Conservation (phyloP, 2,113 vertebrate genomes). For the Lophotis ruficrista region DNA sequence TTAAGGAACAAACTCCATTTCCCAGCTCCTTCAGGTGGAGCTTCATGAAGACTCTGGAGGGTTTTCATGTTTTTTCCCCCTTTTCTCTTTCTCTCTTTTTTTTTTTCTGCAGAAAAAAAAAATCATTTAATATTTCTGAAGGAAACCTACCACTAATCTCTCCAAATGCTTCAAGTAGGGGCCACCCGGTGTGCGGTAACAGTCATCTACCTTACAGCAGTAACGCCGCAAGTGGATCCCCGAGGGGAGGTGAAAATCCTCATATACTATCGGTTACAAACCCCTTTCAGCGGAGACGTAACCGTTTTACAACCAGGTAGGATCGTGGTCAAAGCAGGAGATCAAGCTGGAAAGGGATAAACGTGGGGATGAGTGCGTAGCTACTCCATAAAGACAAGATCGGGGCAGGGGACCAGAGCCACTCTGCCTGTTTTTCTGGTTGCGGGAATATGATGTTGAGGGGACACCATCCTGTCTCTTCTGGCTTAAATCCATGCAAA, state of each 20-base stretch:
- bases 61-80: neutral
- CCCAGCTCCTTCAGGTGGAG: neutral
- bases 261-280: accelerated
- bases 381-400: accelerated
- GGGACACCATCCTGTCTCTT: neutral
- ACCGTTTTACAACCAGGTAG: neutral
- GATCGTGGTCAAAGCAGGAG: accelerated
- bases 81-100: neutral
- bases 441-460: neutral
- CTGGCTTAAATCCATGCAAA: neutral
- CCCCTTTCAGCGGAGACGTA: neutral
- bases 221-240: neutral
- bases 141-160: neutral
- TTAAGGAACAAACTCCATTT: neutral
- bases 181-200: neutral
- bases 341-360: neutral
- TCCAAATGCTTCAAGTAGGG: neutral
- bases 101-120: neutral
- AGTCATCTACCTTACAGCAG: neutral
- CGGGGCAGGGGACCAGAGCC: neutral
- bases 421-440: neutral
- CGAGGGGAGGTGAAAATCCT: neutral
- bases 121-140: neutral
- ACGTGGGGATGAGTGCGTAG: accelerated
- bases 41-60: neutral